Base-by-base conservation (phyloP, 2,113 vertebrate genomes). In the Argyrosomus japonicus region DNA sequence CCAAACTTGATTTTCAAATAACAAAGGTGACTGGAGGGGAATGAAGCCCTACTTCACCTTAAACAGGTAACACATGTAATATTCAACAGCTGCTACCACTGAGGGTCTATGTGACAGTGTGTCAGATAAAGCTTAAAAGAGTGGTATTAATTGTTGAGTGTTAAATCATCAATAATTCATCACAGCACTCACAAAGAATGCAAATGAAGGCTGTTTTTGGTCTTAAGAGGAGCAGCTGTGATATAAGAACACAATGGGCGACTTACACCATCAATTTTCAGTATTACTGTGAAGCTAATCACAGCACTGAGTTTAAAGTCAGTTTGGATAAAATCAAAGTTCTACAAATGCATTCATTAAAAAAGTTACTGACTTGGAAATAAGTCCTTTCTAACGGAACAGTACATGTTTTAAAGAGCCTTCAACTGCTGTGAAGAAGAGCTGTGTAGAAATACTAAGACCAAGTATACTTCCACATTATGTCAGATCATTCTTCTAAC, bases 111-210 rank as follows among this genome's bases (percentile, higher is more conserved):
- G 70, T 62, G 48, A 63, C 23, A 45, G 58, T 75, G 19, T 73
- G 40, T 75, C 64, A 82, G 58, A 57, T 65, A 29, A n/a, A 58
- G 36, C 27, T 77, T 27, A 68, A 68, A 83, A n/a, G 48, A 58
- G 65, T 58, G 27, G 19, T 60, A 76, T 68, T 21, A 83, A 88
- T 87, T 69, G 84, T 65, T 71, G 36, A 74, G 71, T 21, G 73
- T 68, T 61, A 61, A 25, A 40, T 50, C 53, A 47, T 62, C 47
- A 64, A 51, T 45, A 74, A 43, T 74, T 45, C 6, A 25, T 57
- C 54, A 57, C 54, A 57, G 25, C 57, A 62, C 71, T 71, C 48
- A 53, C 29, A 80, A 64, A 80, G 21, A 75, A 45, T 60, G 6
- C 51, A 57, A 81, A 32, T 68, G 12, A 77, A 36, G 5, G 13